These are phyloP conservation scores for Ephydatia muelleri DNA, from an alignment of 37 sponge, comb jelly and placozoan species.

Conservation along the genomic window DNA sequence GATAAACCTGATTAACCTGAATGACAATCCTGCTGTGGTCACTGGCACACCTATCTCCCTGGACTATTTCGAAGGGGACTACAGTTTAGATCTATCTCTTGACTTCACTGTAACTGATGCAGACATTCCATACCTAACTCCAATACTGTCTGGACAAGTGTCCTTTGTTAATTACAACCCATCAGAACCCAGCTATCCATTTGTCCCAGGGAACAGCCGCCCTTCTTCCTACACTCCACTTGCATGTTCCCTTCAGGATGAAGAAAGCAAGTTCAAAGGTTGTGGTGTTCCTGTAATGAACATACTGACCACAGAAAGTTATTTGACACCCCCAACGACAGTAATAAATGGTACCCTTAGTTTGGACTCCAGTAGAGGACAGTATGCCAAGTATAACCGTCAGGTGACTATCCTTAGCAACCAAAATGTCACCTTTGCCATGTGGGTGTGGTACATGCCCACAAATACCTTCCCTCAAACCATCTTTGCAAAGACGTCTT, in stretches of 20 bases:
- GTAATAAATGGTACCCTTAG: conserved; percentile 12
- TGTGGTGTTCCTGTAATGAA: conserved; percentile 34
- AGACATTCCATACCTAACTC: conserved; percentile 50
- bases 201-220: conserved; percentile 33
- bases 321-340: not conserved
- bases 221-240: conserved; percentile 13
- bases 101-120: conserved; percentile 38
- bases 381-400: conserved; percentile 19
- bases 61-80: not conserved
- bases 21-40: conserved; percentile 73
- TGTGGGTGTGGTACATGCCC: conserved; percentile 66
- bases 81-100: conserved; percentile 6
- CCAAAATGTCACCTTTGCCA: conserved; percentile 28
- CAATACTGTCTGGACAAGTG: conserved; percentile 43
- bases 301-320: not conserved
- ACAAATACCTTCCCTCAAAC: conserved; percentile 13
- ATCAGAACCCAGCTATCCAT: conserved; percentile 53
- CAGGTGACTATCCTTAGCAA: not conserved
- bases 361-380: conserved; percentile 20
- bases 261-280: conserved; percentile 14
- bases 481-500: conserved; percentile 45
- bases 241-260: conserved; percentile 36
- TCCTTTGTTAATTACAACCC: conserved; percentile 19
- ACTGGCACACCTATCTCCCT: not conserved
- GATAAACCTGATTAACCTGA: conserved; percentile 56